Conservation (phyloP, 2,888 invertebrate genomes). For the Hirudinaria manillensis region DNA sequence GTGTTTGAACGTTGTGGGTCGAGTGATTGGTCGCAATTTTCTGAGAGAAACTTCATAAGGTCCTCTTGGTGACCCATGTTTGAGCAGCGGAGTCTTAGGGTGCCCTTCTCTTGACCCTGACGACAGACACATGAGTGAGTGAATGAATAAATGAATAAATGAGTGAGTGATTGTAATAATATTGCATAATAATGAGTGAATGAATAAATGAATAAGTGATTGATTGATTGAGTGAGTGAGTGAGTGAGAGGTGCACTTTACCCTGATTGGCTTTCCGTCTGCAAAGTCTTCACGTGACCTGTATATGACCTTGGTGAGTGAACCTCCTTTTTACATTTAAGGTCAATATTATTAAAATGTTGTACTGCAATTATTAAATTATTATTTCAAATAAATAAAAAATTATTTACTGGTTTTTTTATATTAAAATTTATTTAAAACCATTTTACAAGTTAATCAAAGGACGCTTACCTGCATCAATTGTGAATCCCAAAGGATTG, state of each 20-base stretch:
- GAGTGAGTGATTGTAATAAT: no score
- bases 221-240: no score
- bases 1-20: neutral
- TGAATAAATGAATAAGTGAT: no score
- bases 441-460: neutral
- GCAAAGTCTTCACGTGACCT: conserved; percentile 19
- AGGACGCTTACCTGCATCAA: conserved; percentile 14
- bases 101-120: conserved; percentile 3
- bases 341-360: neutral
- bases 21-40: neutral
- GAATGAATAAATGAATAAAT: no score
- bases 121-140: neutral
- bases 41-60: neutral
- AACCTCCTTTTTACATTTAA: conserved; percentile 9
- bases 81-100: conserved; percentile 7
- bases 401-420: neutral
- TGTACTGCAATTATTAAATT: neutral
- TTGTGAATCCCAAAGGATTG: conserved; percentile 18
- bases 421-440: neutral
- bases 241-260: neutral
- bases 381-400: neutral
- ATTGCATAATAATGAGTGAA: no score
- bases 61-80: neutral
- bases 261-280: neutral
- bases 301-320: conserved; percentile 25